Evolutionary conservation across 1,140 invertebrate genomes (phyloP), one percentile per base, ranked within the genome.

Genomic region (Drosophila mojavensis): DNA sequence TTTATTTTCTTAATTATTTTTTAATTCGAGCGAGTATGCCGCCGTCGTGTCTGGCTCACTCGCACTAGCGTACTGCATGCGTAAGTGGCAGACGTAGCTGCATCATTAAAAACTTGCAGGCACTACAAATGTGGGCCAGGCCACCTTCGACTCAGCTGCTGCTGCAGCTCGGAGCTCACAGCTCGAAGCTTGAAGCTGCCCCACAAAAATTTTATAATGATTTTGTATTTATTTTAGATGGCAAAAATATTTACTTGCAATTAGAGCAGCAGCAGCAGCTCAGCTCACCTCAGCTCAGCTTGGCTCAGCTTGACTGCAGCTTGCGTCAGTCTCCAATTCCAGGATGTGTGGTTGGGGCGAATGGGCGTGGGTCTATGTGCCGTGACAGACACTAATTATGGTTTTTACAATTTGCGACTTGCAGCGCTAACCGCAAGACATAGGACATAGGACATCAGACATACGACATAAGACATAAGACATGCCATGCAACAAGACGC

Each of bases 191-290:
- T 2, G 43, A 10, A 39, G 47, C 33, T 41, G 15, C 7, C 64
- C 47, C 59, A 51, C 48, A 26, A 47, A 47, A 50, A 88, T 73
- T 77, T 64, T 79, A 86, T 86, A 88, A 86, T 88, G 83, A 86
- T 86, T 86, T 75, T 78, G 68, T 89, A 88, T 88, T 89, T 88
- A 88, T 88, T 88, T 86, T 55, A 80, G 83, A 69, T 88, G 79
- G 83, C 83, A 88, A 88, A 89, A 88, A 83, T 88, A 88, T 88
- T 88, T 88, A 88, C 83, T 88, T 89, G 84, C 83, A 88, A 88
- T 88, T 88, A 88, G 83, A 85, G 81, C 47, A 43, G 36, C 61
- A 36, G 33, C 33, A 36, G 33, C 36, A 43, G 39, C 48, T 17
- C 17, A 45, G 39, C 63, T 2, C 43, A 26, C 11, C 36, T 53